phyloP scores from a whole-genome alignment of 2,113 vertebrate species.

The Amblyornis subalaris region DNA sequence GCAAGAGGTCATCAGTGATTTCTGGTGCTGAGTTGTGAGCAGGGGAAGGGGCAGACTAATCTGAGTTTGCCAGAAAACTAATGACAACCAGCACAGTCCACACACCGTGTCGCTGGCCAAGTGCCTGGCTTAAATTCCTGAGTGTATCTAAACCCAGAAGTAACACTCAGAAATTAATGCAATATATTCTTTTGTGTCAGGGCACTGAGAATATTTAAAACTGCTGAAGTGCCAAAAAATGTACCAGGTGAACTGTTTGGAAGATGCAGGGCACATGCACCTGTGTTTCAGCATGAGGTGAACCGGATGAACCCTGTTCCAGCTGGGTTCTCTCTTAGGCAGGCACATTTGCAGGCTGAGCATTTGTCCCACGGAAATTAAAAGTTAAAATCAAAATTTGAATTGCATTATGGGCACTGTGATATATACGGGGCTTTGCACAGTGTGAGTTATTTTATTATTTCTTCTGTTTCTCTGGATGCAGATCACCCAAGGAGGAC shows the following conservation, averaged over 20 bases:
- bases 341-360: background rate
- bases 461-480: background rate
- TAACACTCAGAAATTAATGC: background rate
- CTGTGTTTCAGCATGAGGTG: background rate
- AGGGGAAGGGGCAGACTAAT: background rate
- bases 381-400: background rate
- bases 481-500: background rate
- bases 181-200: background rate
- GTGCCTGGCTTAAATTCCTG: background rate
- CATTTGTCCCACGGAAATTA: background rate
- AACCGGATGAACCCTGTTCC: background rate
- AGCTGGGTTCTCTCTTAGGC: background rate
- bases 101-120: accelerated
- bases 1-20: background rate
- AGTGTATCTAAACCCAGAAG: background rate
- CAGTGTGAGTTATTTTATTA: background rate
- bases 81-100: background rate
- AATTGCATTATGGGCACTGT: background rate
- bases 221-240: background rate
- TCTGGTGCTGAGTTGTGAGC: background rate
- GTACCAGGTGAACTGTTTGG: background rate
- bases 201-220: background rate
- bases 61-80: background rate
- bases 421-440: background rate
- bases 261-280: background rate